Base-by-base conservation (phyloP, 2,888 invertebrate species). In the Conchocele bisecta region DNA sequence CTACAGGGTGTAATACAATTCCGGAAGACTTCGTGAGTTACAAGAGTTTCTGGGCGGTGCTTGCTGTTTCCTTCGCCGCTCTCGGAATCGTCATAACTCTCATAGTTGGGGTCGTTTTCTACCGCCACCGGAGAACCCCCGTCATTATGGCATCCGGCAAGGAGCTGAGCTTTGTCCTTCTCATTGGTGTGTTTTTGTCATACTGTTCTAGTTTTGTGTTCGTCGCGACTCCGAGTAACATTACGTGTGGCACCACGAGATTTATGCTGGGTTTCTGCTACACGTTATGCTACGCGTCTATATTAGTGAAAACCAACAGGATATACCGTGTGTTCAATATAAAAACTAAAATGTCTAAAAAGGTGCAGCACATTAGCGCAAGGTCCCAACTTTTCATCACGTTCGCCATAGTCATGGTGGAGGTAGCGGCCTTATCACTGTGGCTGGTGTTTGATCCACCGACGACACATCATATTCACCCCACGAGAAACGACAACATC, bases 141-240 rank as follows among this genome's bases (percentile, higher is more conserved):
- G 91, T 93, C 57, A 93, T 93, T 74, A 93, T 93, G 80, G 93
- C 93, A 0, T 92, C 93, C 1, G 93, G 93, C 1, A 89, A 93
- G 26, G 93, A 93, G 77, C 86, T 93, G 11, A 93, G 92, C 57
- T 92, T 91, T 46, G 86, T 93, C 1, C 84, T 93, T 26, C 86
- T 93, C 15, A 75, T 77, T 37, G 93, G 93, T 2, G 92, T 92
- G 39, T 87, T 92, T 35, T 86, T 92, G 9, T 93, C 93, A 3
- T 93, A 93, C 83, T 81, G 89, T 3, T 92, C 93, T 79, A 93
- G 93, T 1, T 93, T 93, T 79, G 90, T 92, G 17, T 91, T 93
- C 59, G 92, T 93, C 15, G 91, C 93, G 1, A 91, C 91, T 39
- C 93, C 93, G 0, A 91, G 89, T 17, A 76, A 84, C 0, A 84